These are phyloP conservation scores for Diadromus collaris DNA, from an alignment of 2,888 invertebrate genomes.

Conservation along the genomic window DNA sequence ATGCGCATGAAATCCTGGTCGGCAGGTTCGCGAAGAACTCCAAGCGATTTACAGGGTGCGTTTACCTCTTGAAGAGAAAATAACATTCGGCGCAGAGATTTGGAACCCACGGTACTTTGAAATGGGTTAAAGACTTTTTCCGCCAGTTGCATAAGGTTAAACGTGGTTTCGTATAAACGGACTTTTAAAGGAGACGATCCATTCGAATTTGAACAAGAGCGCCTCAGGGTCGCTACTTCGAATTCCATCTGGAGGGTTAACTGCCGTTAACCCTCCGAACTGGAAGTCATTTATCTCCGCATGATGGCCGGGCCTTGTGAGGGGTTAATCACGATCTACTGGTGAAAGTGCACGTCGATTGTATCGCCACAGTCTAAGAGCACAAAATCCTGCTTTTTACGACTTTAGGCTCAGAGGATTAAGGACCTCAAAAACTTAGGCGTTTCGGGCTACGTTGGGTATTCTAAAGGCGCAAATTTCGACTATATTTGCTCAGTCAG, in stretches of 20 bases:
- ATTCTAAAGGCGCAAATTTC: not conserved
- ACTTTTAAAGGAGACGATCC: not conserved
- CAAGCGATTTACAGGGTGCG: not conserved
- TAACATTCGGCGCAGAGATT: not conserved
- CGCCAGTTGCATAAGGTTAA: not conserved
- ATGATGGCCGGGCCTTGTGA: not conserved
- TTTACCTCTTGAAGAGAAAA: not conserved
- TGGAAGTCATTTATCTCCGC: not conserved
- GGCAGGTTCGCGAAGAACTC: not conserved
- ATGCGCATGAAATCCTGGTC: not conserved
- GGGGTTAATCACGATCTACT: not conserved
- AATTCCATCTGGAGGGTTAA: not conserved
- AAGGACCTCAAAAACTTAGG: not conserved
- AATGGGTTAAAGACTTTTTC: not conserved
- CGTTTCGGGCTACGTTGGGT: not conserved
- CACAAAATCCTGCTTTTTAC: not conserved
- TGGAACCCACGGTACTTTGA: not conserved
- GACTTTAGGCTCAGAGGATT: not conserved
- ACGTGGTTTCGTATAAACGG: not conserved
- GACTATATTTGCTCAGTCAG: not conserved
- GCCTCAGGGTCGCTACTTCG: not conserved
- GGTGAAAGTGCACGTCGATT: not conserved
- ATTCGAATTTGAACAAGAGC: not conserved
- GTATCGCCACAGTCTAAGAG: not conserved
- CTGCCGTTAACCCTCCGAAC: not conserved